Evolutionary conservation across 2,797 vertebrate genomes (phyloP).

Genomic region (Labroides dimidiatus): DNA sequence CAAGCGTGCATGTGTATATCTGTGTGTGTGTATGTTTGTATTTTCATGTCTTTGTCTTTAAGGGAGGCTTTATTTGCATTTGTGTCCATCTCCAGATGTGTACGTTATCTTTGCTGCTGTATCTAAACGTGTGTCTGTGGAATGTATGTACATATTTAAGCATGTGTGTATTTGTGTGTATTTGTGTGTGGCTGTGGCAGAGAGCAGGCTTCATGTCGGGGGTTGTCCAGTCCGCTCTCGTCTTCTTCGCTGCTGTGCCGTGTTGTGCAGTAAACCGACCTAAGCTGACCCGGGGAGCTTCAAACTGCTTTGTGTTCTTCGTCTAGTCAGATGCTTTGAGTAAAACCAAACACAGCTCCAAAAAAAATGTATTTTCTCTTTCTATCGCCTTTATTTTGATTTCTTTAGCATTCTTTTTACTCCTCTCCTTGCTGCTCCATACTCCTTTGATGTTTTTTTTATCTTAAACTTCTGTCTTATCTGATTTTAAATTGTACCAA

Average conservation of each 20-base stretch:
- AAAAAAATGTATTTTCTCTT: too few species aligned
- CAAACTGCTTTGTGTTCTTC: conserved; percentile 12
- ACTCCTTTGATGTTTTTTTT: neutral
- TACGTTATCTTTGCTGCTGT: conserved; percentile 17
- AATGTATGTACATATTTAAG: neutral
- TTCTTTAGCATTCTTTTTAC: neutral
- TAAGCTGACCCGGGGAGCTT: conserved; percentile 36
- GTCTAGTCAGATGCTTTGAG: conserved; percentile 6
- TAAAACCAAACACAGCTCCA: neutral
- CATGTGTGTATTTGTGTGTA: neutral
- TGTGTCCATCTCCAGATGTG: conserved; percentile 21
- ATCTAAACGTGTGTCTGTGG: conserved; percentile 6
- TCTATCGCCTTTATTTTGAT: neutral
- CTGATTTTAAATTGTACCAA: neutral
- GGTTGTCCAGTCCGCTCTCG: conserved; percentile 53
- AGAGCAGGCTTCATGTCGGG: conserved; percentile 26
- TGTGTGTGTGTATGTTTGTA: conserved; percentile 13
- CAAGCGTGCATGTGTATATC: too few species aligned
- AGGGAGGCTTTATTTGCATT: conserved; percentile 19
- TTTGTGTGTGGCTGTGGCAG: neutral
- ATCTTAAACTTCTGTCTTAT: conserved; percentile 3
- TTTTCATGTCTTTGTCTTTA: conserved; percentile 11
- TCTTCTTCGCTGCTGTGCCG: conserved; percentile 36
- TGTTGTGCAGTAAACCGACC: conserved; percentile 14
- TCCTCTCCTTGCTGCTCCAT: too few species aligned